phyloP scores from a whole-genome alignment of 2,888 invertebrate genomes.

The Sinelater perroti region DNA sequence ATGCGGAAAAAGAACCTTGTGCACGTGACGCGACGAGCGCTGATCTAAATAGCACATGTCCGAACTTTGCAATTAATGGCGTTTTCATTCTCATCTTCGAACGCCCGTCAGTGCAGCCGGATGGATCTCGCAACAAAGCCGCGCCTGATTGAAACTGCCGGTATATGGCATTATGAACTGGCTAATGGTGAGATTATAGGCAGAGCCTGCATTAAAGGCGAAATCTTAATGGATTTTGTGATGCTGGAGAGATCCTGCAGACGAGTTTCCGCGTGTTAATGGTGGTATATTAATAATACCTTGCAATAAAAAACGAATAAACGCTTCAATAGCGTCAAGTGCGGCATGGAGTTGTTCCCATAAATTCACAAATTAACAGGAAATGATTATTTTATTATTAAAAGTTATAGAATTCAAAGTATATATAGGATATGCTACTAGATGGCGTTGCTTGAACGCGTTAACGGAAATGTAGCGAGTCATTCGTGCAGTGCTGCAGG shows the following conservation, averaged over 20 bases:
- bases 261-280: slow-evolving; percentile 9
- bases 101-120: neutral
- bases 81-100: neutral
- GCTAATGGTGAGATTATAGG: slow-evolving; percentile 1
- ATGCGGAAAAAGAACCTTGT: slow-evolving; percentile 6
- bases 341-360: no score
- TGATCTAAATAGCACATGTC: slow-evolving; percentile 18
- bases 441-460: no score
- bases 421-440: no score
- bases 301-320: neutral
- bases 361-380: no score
- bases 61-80: slow-evolving; percentile 10
- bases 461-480: no score
- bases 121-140: neutral
- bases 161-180: slow-evolving; percentile 2
- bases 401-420: no score
- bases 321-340: no score
- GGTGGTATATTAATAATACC: neutral
- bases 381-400: no score
- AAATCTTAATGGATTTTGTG: neutral
- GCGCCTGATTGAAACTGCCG: neutral
- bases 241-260: slow-evolving; percentile 1
- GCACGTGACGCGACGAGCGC: slow-evolving; percentile 4
- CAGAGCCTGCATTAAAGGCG: neutral
- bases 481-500: no score